Conservation (phyloP, 2,113 vertebrate species). For the Sylvia atricapilla region DNA sequence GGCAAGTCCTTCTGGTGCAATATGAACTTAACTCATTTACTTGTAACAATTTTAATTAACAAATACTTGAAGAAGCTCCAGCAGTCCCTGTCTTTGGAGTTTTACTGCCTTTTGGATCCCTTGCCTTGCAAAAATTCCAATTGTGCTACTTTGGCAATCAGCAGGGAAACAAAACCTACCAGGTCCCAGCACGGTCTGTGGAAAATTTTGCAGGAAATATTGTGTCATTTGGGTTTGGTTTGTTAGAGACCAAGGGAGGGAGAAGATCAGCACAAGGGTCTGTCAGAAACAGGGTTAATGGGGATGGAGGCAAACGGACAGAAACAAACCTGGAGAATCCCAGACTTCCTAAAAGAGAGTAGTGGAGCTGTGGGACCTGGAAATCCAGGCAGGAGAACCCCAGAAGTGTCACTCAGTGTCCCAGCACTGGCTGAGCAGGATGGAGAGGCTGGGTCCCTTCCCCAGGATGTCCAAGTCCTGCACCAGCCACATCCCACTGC, state of each 20-base stretch:
- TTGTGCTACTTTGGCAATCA: background rate
- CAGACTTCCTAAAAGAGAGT: background rate
- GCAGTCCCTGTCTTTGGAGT: background rate
- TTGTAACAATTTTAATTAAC: slow-evolving; percentile 6
- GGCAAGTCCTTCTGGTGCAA: background rate
- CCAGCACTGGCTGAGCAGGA: background rate
- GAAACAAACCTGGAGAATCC: background rate
- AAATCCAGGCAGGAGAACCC: background rate
- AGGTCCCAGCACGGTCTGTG: background rate
- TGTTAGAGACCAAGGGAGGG: background rate
- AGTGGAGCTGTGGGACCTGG: background rate
- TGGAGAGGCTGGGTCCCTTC: background rate
- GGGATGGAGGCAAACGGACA: background rate
- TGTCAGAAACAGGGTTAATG: background rate
- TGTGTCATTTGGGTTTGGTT: background rate
- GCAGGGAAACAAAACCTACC: background rate
- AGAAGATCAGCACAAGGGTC: background rate
- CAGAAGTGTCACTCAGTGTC: background rate
- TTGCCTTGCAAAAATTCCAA: background rate
- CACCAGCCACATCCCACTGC: background rate
- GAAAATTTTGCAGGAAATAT: background rate
- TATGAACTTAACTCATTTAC: background rate
- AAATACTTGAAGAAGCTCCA: background rate
- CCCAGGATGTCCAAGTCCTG: background rate
- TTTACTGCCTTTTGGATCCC: slow-evolving; percentile 3